Percentiles rank a stretch among this genome's conserved stretches.
These are phyloP conservation scores for Busseola fusca DNA, from an alignment of 2,888 invertebrate species.

Conservation along the genomic window DNA sequence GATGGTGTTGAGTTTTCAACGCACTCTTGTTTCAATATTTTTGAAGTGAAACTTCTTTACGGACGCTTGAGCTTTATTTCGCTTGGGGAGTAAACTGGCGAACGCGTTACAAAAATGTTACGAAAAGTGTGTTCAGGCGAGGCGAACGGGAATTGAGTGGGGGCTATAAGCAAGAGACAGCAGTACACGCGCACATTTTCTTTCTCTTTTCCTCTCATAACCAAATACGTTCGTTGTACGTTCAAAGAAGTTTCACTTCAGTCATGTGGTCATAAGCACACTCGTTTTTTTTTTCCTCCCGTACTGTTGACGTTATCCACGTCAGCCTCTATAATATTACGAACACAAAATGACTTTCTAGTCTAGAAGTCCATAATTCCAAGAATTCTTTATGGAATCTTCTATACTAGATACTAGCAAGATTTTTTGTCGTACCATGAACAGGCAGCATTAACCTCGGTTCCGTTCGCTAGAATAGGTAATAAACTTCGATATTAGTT, in stretches of 20 bases:
- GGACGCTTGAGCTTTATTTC: too few relatives aligned
- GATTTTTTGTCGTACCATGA: constrained; percentile 8
- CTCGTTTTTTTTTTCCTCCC: background rate
- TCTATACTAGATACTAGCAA: background rate
- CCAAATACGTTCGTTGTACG: too few relatives aligned
- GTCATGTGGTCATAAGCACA: too few relatives aligned
- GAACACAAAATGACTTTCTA: background rate
- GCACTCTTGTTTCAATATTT: background rate
- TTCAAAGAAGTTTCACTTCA: too few relatives aligned
- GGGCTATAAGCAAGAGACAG: too few relatives aligned
- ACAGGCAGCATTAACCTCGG: constrained; percentile 50
- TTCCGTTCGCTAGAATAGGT: constrained; percentile 68
- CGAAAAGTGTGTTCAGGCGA: too few relatives aligned
- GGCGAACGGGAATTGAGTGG: too few relatives aligned
- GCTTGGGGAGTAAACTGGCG: too few relatives aligned
- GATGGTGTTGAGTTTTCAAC: background rate
- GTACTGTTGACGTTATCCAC: background rate
- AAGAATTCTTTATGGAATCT: constrained; percentile 1
- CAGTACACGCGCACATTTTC: too few relatives aligned
- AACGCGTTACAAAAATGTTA: too few relatives aligned
- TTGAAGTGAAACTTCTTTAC: too few relatives aligned
- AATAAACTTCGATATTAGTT: constrained; percentile 79
- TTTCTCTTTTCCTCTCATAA: too few relatives aligned
- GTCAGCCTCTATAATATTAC: background rate
- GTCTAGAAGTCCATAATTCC: background rate